phyloP scores from a whole-genome alignment of 2,113 vertebrate genomes.

The Serinus canaria region DNA sequence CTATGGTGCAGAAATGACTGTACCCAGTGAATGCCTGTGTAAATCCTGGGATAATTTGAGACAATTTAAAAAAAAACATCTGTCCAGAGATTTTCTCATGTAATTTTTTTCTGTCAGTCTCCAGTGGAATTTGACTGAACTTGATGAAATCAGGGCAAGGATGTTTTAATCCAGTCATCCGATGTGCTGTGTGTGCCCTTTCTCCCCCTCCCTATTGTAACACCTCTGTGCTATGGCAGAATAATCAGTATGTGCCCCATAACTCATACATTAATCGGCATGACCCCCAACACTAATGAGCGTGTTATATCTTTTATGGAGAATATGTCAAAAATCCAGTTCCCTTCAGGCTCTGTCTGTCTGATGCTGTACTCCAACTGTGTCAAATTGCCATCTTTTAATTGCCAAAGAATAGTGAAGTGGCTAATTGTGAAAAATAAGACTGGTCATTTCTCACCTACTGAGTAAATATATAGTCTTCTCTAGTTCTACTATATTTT shows the following conservation, averaged over 20 bases:
- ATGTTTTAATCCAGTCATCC: neutral
- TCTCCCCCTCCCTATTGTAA: neutral
- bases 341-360: rapidly evolving
- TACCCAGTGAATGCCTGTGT: neutral
- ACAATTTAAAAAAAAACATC: neutral
- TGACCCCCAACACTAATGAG: neutral
- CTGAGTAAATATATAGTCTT: neutral
- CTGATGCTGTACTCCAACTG: neutral
- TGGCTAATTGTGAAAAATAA: neutral
- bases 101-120: neutral
- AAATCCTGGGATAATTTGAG: neutral
- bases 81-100: neutral
- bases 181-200: rapidly evolving
- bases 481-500: neutral
- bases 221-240: neutral
- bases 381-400: neutral
- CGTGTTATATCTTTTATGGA: neutral
- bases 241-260: neutral
- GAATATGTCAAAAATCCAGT: neutral
- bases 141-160: neutral
- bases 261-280: neutral
- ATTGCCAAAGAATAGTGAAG: neutral
- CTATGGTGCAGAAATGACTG: neutral
- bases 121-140: neutral
- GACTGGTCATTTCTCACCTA: neutral